A percentile compares a stretch with the other conserved stretches of the same genome.
Conservation (phyloP, 2,888 invertebrate genomes). For the Drosophila niveifrons region DNA sequence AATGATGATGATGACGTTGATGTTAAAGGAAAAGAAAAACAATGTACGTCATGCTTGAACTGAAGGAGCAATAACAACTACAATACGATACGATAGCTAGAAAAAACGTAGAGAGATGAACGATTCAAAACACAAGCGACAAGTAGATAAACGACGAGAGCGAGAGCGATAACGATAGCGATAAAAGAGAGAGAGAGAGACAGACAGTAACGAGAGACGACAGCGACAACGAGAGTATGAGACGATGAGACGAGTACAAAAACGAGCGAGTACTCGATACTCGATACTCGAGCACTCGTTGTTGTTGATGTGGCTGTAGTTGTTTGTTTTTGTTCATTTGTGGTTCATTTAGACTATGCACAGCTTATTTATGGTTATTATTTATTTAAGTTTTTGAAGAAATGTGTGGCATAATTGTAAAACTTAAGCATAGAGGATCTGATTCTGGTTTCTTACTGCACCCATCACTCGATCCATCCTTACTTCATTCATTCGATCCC, state of each 20-base stretch:
- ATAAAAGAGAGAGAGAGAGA: conserved; percentile 27
- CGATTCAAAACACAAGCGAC: conserved; percentile 42
- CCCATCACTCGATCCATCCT: not conserved
- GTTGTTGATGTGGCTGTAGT: conserved; percentile 34
- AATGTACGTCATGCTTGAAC: conserved; percentile 60
- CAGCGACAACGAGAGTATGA: conserved; percentile 54
- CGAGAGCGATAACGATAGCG: conserved; percentile 29
- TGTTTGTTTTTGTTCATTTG: conserved; percentile 29
- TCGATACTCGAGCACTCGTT: conserved; percentile 36
- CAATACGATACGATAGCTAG: conserved; percentile 51
- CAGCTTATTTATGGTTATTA: conserved; percentile 61
- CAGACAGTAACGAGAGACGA: conserved; percentile 45
- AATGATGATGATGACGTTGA: conserved; percentile 2
- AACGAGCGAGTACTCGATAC: conserved; percentile 26
- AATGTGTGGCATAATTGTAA: conserved; percentile 54
- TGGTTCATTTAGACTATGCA: conserved; percentile 49
- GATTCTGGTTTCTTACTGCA: conserved; percentile 15
- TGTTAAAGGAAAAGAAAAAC: not conserved
- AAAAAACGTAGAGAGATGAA: conserved; percentile 57
- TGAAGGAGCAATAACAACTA: conserved; percentile 45
- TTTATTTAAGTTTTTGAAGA: conserved; percentile 55
- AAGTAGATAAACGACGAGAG: conserved; percentile 39
- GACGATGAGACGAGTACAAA: conserved; percentile 36
- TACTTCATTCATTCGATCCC: not conserved
- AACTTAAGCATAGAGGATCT: conserved; percentile 20